Conservation (phyloP, 1,140 invertebrate genomes). For the Drosophila nigrodunni region DNA sequence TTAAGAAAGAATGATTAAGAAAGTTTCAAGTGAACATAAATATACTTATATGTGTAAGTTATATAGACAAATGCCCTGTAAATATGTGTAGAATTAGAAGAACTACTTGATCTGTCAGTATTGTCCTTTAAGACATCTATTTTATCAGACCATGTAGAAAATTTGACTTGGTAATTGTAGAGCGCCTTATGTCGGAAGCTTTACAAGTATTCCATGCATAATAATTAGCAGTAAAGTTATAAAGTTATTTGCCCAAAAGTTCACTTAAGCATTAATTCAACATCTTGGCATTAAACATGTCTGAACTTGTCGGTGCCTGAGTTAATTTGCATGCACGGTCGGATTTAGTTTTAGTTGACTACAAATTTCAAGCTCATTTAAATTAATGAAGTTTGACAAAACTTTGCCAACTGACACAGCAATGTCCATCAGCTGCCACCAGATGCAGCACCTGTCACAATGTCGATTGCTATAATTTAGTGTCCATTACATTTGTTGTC, state of each 20-base stretch:
- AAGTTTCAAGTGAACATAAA: too few species aligned
- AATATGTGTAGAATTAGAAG: too few species aligned
- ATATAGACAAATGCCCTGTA: too few species aligned
- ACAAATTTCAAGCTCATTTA: conserved; percentile 43
- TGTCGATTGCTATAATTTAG: conserved; percentile 29
- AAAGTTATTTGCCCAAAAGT: conserved; percentile 1
- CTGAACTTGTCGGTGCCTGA: conserved; percentile 23
- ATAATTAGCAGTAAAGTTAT: conserved; percentile 4
- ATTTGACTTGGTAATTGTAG: neutral
- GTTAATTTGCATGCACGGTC: conserved; percentile 47
- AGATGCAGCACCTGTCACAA: conserved; percentile 7
- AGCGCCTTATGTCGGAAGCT: neutral
- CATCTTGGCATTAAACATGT: conserved; percentile 5
- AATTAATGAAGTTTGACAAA: conserved; percentile 67
- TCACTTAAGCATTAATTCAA: conserved; percentile 6
- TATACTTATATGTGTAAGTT: too few species aligned
- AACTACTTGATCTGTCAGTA: too few species aligned
- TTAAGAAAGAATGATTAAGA: too few species aligned
- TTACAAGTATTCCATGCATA: neutral
- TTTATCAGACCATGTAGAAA: neutral
- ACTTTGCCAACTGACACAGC: conserved; percentile 33
- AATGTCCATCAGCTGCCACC: neutral
- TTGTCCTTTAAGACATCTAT: neutral
- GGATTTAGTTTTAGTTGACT: conserved; percentile 28
- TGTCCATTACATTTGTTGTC: conserved; percentile 45